Base-by-base conservation (phyloP, 53 echinoderm and acorn worm genomes). In the Stichopus horrens region DNA sequence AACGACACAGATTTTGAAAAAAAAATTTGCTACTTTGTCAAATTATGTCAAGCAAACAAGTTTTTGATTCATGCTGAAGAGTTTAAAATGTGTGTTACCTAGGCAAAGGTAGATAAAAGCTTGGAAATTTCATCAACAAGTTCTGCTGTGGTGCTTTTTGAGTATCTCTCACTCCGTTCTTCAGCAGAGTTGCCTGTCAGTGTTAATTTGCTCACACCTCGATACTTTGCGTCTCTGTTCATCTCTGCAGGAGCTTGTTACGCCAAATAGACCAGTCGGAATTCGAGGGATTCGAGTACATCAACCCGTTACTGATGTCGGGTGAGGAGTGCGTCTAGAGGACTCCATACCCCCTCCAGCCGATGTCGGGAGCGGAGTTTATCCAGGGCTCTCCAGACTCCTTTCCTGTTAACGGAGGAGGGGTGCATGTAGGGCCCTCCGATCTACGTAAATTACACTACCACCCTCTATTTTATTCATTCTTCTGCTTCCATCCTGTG, bases 241-340 rank as follows among this genome's bases (percentile, higher is more conserved):
- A 37, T 37, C 2, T 37, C 37, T 37, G 66, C 82, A 83, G 83
- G 20, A 74, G 65, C 63, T 57, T 60, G 53, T 65, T 88, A 51
- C 51, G 77, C 76, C 92, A 94, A n/a, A 97, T 97, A 68, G 97
- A 97, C 90, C 97, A 97, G 86, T 89, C 94, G 0, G 97, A 97
- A 76, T 97, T 97, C 93, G 97, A 97, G 67, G 97, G 97, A 57
- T 97, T 97, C 71, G 97, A 97, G 89, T 97, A 97, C 80, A 92
- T 97, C 85, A 97, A 97, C 75, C 97, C 97, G 52, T 90, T 97
- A 9, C 93, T 97, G 57, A 97, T 97, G 97, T 97, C 97, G 13
- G 97, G 95, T 9, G 97, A 97, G 54, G 97, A 95, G 73, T 92
- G 94, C 90, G 97, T 97, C 76, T 97, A 92, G 71, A 20, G 18